Conservation (phyloP, 2,113 vertebrate genomes). For the Periophthalmus modestus region DNA sequence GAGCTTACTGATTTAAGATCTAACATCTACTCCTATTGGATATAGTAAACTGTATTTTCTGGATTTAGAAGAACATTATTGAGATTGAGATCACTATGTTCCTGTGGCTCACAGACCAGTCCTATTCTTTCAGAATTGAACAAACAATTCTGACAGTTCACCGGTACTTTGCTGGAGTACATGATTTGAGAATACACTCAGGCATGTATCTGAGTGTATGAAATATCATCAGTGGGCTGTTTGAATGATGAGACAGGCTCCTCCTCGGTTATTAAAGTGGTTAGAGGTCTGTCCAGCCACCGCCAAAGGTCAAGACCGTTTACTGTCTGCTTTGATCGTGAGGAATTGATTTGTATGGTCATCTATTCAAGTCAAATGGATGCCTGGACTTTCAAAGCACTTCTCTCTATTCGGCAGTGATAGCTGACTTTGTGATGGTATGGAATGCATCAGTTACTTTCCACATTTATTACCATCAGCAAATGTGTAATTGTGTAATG, state of each 20-base stretch:
- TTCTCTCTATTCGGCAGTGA: neutral
- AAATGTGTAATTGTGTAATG: too few species aligned
- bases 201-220: conserved; percentile 18
- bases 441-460: neutral
- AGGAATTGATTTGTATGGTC: conserved; percentile 4
- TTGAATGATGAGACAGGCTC: conserved; percentile 17
- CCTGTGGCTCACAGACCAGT: neutral
- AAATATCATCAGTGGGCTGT: conserved; percentile 20
- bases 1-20: too few species aligned
- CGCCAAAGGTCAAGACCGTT: conserved; percentile 11
- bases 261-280: conserved; percentile 18
- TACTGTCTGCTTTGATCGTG: conserved; percentile 15
- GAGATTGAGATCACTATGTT: neutral
- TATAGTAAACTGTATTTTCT: too few species aligned
- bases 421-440: neutral
- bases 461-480: neutral
- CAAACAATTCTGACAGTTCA: neutral
- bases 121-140: neutral
- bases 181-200: neutral
- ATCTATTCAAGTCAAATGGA: neutral
- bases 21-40: too few species aligned
- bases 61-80: too few species aligned
- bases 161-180: neutral
- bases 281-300: conserved; percentile 7
- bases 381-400: neutral